Evolutionary conservation across 2,888 invertebrate genomes (phyloP), one percentile per base, ranked within the genome.

Genomic region (Anticlea derivata): DNA sequence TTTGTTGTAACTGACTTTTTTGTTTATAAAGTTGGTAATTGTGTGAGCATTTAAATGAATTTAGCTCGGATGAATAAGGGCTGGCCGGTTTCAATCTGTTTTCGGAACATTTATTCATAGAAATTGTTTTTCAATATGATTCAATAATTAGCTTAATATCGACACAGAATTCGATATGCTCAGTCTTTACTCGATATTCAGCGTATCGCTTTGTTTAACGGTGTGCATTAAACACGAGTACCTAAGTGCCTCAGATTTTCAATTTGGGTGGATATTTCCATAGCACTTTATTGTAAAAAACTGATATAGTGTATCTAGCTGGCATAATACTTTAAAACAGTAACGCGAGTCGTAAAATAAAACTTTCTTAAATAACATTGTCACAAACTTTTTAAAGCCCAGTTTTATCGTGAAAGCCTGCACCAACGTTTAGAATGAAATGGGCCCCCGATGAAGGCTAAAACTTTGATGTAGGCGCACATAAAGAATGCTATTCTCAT

Each of bases 161-260:
- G 7, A 11, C 24, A 7, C n/a, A 7, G 7, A n/a, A 38, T 48
- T 43, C 33, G 8, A 6, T 12, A 22, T 39, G 30, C 24, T 30
- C 31, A 26, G 10, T 12, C 11, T 29, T 35, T 39, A 20, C 41
- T 43, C 26, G 46, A 37, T 52, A 31, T 46, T 38, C 41, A 17
- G 23, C 29, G 33, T 24, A 48, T 8, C 23, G 38, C 13, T 23
- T 23, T 3, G 17, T 78, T 78, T 70, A 83, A 78, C 79, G 79
- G 70, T 66, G 75, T 78, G 81, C 77, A 71, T 75, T 75, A 77
- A 80, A 75, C 64, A 64, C 68, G 66, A 65, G 61, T 24, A 8
- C n/a, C n/a, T n/a, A n/a, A 7, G 12, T 55, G 58, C 57, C 63
- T 66, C 69, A 60, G n/a, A n/a, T n/a, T n/a, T n/a, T n/a, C n/a